Conservation (phyloP, 2,113 vertebrate genomes). For the Chloroceryle aenea region DNA sequence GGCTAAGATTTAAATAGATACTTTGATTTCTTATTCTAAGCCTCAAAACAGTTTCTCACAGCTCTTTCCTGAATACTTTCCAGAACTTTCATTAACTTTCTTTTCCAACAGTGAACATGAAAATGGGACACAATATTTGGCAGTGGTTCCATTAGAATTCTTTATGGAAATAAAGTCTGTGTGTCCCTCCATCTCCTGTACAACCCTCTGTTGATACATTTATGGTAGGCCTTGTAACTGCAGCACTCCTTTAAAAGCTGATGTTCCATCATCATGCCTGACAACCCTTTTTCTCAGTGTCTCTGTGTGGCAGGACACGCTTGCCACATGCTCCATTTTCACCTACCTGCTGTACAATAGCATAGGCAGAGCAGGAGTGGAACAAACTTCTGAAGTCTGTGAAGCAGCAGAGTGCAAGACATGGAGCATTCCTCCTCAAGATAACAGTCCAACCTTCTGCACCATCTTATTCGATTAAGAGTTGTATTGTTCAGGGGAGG, state of each 20-base stretch:
- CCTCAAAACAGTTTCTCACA: slow-evolving; percentile 33
- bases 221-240: background rate
- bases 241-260: background rate
- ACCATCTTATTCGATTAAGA: background rate
- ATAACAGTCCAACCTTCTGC: background rate
- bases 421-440: background rate
- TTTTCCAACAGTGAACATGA: slow-evolving; percentile 28
- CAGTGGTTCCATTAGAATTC: background rate
- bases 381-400: background rate
- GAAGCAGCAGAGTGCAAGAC: background rate
- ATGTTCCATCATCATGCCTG: background rate
- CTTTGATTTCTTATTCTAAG: slow-evolving; percentile 44
- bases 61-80: slow-evolving; percentile 41
- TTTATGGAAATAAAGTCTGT: background rate
- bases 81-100: slow-evolving; percentile 37
- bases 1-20: slow-evolving; percentile 25
- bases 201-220: background rate
- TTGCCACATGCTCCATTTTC: background rate
- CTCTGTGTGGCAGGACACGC: background rate
- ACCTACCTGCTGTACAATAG: background rate
- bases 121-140: slow-evolving; percentile 8
- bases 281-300: background rate
- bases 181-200: background rate
- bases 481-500: background rate
- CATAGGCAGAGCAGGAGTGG: background rate